Conservation (phyloP, 2,113 vertebrate species). For the Echinops telfairi region DNA sequence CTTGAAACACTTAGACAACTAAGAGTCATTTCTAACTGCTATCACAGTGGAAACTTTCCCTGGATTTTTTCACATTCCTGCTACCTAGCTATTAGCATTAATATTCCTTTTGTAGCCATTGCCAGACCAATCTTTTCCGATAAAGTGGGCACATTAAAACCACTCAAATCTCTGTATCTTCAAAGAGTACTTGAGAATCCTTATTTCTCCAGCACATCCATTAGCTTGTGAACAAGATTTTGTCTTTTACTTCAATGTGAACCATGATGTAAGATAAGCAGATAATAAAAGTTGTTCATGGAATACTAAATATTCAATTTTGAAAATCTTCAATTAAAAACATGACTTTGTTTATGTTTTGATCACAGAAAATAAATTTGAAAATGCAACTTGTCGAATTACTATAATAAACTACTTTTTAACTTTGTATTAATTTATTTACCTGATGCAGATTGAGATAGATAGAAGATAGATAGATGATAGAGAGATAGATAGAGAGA, state of each 20-base stretch:
- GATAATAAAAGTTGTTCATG: not conserved
- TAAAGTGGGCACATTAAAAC: not conserved
- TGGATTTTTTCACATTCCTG: not conserved
- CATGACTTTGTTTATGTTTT: not conserved
- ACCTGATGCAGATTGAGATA: too few relatives aligned
- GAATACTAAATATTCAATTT: not conserved
- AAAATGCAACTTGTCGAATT: not conserved
- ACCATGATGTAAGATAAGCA: not conserved
- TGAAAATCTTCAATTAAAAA: not conserved
- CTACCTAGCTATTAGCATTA: not conserved
- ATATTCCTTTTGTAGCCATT: not conserved
- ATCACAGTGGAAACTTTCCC: not conserved
- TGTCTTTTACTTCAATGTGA: not conserved
- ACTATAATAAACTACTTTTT: not conserved
- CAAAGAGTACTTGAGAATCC: not conserved
- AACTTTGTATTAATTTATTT: not conserved
- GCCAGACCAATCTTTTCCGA: not conserved
- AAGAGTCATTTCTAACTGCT: not conserved
- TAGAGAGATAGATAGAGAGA: too few relatives aligned
- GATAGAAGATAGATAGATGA: too few relatives aligned
- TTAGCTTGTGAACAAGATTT: not conserved
- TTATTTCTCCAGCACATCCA: not conserved
- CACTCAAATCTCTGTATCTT: not conserved
- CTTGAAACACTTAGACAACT: too few relatives aligned
- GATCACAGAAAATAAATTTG: not conserved